These are phyloP conservation scores for Vireo altiloquus DNA, from an alignment of 2,113 vertebrate genomes.

Conservation along the genomic window DNA sequence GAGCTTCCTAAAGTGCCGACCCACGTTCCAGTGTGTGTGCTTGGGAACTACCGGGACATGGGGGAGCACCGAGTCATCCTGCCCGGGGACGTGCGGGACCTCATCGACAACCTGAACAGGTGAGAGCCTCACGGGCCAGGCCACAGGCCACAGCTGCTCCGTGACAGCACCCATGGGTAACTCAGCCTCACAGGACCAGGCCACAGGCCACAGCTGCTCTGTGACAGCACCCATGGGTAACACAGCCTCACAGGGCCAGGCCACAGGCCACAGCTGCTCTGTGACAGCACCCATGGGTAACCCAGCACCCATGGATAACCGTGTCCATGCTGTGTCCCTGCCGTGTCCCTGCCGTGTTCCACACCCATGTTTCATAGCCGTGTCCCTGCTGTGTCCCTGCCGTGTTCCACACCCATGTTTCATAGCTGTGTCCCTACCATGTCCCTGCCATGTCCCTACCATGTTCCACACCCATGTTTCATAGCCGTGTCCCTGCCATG, in stretches of 20 bases:
- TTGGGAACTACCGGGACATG: constrained; percentile 97
- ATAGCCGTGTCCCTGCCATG: too few species aligned
- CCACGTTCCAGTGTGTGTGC: constrained; percentile 92
- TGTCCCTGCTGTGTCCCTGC: too few species aligned
- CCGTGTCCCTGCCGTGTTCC: too few species aligned
- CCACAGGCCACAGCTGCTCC: neutral
- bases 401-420: too few species aligned
- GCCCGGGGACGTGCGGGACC: constrained; percentile 87
- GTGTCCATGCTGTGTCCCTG: too few species aligned
- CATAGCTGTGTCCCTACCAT: rapidly evolving
- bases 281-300: rapidly evolving
- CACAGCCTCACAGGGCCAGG: too few species aligned
- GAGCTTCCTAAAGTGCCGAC: constrained; percentile 95
- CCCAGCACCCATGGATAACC: too few species aligned
- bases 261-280: too few species aligned
- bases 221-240: rapidly evolving
- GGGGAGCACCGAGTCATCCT: constrained; percentile 94
- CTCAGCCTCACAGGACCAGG: rapidly evolving
- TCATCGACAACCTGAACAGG: constrained; percentile 90
- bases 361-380: too few species aligned
- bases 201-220: neutral
- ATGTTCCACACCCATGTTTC: too few species aligned
- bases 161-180: rapidly evolving
- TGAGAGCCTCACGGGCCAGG: neutral
- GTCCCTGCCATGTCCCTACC: too few species aligned